Evolutionary conservation across 1,140 invertebrate species (phyloP), one percentile per base, ranked within the genome.

Genomic region (Drosophila ficusphila): DNA sequence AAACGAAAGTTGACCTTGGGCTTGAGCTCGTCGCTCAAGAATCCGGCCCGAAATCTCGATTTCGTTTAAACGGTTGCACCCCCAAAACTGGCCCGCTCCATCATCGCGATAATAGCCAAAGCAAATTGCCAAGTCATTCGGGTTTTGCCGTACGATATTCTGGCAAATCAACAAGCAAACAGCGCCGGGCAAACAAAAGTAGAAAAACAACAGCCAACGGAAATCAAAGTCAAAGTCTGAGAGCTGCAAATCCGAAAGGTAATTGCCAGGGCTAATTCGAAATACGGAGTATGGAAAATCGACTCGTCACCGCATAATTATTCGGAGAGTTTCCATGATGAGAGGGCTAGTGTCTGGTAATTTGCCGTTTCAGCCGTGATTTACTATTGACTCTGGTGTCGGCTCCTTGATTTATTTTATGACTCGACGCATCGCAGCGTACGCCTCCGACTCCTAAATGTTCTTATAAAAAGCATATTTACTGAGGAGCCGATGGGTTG

Each of bases 351-450:
- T 68, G 61, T 51, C 47, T 29, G 57, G 31, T 56, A 75, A 85
- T 74, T 62, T 71, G 75, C 65, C 51, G 69, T 64, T 67, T 42
- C 64, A 64, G 81, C 56, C 68, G 77, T 86, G 81, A 86, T 86
- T 88, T 88, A 86, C 70, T 86, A 81, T 81, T 75, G 82, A 86
- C 67, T 75, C 52, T 67, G 64, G 82, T 86, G 81, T 88, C 81
- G 86, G 58, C 73, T 71, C 49, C 56, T 79, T 86, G 82, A 86
- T 86, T 86, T 86, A 86, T 88, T 88, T 86, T 86, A 85, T 85
- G 81, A 81, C 81, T 86, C 67, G 73, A 86, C 76, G 82, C 52
- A 81, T 72, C 53, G 75, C 53, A 68, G 58, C 67, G 48, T 65
- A 61, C 39, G 7, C 53, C 72, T 53, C 44, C 56, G 41, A 7